Percentiles rank a stretch among this genome's conserved stretches.
phyloP scores from a whole-genome alignment of 2,797 vertebrate species.

The Aselliscus stoliczkanus region DNA sequence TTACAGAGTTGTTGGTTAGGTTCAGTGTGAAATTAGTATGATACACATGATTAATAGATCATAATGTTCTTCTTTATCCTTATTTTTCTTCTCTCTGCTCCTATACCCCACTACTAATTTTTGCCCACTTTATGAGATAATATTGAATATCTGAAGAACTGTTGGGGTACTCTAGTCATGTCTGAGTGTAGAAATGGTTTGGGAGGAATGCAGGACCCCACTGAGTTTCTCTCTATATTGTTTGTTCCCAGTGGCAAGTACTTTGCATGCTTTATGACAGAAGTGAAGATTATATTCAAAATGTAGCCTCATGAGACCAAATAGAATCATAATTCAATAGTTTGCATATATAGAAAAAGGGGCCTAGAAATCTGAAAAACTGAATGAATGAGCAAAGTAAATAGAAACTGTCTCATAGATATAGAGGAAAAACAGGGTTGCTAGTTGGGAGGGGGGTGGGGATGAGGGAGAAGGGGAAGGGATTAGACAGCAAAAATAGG shows the following conservation, averaged over 20 bases:
- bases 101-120: not conserved
- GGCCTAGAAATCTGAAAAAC: too few relatives aligned
- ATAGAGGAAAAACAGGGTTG: too few relatives aligned
- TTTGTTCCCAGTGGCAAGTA: not conserved
- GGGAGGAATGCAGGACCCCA: not conserved
- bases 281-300: not conserved
- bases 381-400: too few relatives aligned
- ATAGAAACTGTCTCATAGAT: too few relatives aligned
- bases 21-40: not conserved
- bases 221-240: not conserved
- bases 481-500: too few relatives aligned
- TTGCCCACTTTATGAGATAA: not conserved
- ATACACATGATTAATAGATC: not conserved
- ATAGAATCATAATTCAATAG: not conserved
- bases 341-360: not conserved
- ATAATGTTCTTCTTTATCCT: not conserved
- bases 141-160: not conserved
- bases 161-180: not conserved
- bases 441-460: too few relatives aligned
- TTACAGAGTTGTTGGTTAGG: not conserved
- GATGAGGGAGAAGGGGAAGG: too few relatives aligned
- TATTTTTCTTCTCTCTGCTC: not conserved
- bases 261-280: not conserved
- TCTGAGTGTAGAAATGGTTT: not conserved
- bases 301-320: not conserved